Evolutionary conservation across 2,113 vertebrate genomes (phyloP), one percentile per base, ranked within the genome.

Genomic region (Hippocampus abdominalis): DNA sequence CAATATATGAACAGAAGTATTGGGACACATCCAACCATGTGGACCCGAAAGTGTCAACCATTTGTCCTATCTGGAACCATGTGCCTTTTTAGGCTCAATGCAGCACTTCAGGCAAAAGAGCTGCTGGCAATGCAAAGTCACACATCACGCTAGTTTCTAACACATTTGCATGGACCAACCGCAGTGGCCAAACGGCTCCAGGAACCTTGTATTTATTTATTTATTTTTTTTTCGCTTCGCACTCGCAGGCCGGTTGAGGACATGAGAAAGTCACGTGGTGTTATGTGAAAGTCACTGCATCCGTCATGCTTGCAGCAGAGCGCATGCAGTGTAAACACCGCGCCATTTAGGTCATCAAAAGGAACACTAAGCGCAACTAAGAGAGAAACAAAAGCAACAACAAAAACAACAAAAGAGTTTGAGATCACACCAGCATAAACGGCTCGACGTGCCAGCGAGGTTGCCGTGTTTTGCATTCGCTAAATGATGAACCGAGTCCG

Each of bases 21-120:
- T 20, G 4, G 27, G 27, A 32, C 15, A 25, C 40, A 44, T 63
- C 61, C 61, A 63, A 40, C 36, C 61, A n/a, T 63, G 36, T 20
- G 13, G 5, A 9, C 8, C 36, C 5, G 32, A 39, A 21, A 10
- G 18, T 23, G 2, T 40, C 15, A 61, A 44, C n/a, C 25, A 8
- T 16, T 44, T 25, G 12, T 42, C 5, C 21, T 40, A 16, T 40
- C 61, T 42, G 20, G 20, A 20, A 63, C n/a, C 36, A 13, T 40
- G 25, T 18, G 40, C 44, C 23, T 44, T 44, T 23, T 25, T 2
- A 8, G 40, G 4, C 62, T 13, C 57, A 66, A 69, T 77, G 44
- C 80, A 83, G 72, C 78, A 66, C 77, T 78, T 82, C 74, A 84
- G 86, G 88, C 84, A 90, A 90, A 91, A 89, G 81, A 84, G 86